Evolutionary conservation across 2,113 vertebrate species (phyloP).

Genomic region (Scalopus aquaticus): DNA sequence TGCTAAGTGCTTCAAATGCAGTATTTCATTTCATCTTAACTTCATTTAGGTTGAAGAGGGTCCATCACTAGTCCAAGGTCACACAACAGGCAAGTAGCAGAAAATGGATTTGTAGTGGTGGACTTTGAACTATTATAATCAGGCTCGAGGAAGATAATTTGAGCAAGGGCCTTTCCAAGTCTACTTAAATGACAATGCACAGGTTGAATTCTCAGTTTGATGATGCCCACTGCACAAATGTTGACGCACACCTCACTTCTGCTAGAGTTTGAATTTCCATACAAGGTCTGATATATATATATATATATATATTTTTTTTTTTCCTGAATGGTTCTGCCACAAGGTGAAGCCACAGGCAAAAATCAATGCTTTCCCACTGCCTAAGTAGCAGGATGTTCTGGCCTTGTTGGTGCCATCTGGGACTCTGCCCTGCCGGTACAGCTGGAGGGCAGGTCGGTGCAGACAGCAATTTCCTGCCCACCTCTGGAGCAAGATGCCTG

Average conservation of each 20-base stretch:
- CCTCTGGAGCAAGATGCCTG: too few relatives aligned
- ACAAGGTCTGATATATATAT: background rate
- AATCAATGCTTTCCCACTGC: too few relatives aligned
- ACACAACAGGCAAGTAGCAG: background rate
- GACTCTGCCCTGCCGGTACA: too few relatives aligned
- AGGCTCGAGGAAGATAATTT: background rate
- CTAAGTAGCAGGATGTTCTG: too few relatives aligned
- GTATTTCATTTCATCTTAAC: background rate
- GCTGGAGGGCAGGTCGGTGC: too few relatives aligned
- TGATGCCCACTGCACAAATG: background rate
- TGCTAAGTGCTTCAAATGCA: background rate
- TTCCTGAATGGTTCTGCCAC: background rate
- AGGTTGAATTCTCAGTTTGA: background rate
- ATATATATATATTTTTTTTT: background rate
- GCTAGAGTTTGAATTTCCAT: background rate
- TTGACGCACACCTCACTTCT: background rate
- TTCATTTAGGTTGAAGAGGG: background rate
- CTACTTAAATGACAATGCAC: background rate
- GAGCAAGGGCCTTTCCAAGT: background rate
- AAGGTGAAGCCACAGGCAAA: background rate
- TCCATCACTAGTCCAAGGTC: background rate
- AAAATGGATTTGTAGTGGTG: background rate
- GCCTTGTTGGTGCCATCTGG: too few relatives aligned
- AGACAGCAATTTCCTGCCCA: too few relatives aligned
- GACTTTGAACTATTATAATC: background rate